phyloP scores from a whole-genome alignment of 2,888 invertebrate species.

The Xestia sexstrigata region DNA sequence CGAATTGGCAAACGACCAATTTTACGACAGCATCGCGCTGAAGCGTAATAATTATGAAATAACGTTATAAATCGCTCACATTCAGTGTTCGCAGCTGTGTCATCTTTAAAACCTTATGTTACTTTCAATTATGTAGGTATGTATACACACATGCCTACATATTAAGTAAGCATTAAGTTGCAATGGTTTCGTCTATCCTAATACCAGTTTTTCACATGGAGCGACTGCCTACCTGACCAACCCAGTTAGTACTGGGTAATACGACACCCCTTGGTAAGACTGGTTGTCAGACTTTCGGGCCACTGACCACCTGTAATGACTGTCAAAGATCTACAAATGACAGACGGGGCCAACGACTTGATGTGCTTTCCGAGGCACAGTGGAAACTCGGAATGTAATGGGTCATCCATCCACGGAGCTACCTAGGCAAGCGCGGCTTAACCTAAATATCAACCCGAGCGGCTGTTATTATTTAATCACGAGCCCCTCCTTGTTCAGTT shows the following conservation, averaged over 20 bases:
- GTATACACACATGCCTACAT: not conserved
- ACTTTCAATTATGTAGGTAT: conserved; percentile 8
- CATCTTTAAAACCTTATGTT: conserved; percentile 28
- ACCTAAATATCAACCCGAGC: not conserved
- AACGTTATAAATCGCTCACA: conserved; percentile 50
- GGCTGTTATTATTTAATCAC: not conserved
- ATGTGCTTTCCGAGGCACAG: not conserved
- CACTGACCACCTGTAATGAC: not conserved
- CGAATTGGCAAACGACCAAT: conserved; percentile 54
- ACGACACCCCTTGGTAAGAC: not conserved
- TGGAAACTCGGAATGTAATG: not conserved
- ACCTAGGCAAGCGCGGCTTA: not conserved
- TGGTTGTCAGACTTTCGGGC: not conserved
- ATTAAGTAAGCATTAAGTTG: not conserved
- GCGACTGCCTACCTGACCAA: not conserved
- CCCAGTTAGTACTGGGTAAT: not conserved
- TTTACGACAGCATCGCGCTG: conserved; percentile 31
- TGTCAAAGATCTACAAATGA: not conserved
- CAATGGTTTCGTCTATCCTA: not conserved
- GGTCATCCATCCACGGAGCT: not conserved
- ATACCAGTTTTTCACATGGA: not conserved
- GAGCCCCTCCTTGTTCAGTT: not conserved
- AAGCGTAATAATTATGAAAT: conserved; percentile 58
- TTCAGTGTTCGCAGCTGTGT: conserved; percentile 52
- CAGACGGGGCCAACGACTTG: not conserved